A percentile compares a stretch with the other conserved stretches of the same genome.
phyloP scores from a whole-genome alignment of 2,888 invertebrate species.

The Orthosia gracilis region DNA sequence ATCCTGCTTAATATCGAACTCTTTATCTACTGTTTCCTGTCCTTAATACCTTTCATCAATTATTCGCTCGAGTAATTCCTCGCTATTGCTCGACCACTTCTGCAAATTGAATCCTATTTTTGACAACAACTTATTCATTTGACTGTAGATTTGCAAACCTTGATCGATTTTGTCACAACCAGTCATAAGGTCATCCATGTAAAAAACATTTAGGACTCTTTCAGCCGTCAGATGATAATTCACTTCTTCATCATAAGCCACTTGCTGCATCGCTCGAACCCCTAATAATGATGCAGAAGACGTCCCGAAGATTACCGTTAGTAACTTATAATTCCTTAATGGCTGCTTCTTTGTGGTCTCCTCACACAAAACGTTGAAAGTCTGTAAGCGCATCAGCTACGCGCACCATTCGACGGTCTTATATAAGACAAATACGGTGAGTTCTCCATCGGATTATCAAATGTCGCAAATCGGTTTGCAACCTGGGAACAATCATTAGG shows the following conservation, averaged over 20 bases:
- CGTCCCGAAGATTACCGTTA: not conserved
- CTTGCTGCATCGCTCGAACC: not conserved
- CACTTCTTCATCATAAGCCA: not conserved
- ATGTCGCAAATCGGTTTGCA: not conserved
- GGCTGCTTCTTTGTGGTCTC: not conserved
- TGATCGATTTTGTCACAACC: not conserved
- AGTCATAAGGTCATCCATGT: not conserved
- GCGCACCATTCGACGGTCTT: not conserved
- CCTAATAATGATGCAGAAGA: not conserved
- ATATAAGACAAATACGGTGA: not conserved
- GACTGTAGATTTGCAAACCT: not conserved
- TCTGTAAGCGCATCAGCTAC: too few relatives aligned
- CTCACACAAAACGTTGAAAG: not conserved
- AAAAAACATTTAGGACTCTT: not conserved
- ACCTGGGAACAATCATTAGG: not conserved
- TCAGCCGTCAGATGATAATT: not conserved
- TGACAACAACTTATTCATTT: not conserved
- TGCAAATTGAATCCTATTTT: not conserved
- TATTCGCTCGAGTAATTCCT: too few relatives aligned
- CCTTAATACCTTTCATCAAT: too few relatives aligned
- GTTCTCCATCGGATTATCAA: not conserved
- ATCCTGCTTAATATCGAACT: too few relatives aligned
- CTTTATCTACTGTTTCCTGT: too few relatives aligned
- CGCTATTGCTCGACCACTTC: not conserved
- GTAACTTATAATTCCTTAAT: not conserved